A percentile compares a stretch with the other conserved stretches of the same genome.
Conservation (phyloP, 1,140 invertebrate genomes). For the Apis florea region DNA sequence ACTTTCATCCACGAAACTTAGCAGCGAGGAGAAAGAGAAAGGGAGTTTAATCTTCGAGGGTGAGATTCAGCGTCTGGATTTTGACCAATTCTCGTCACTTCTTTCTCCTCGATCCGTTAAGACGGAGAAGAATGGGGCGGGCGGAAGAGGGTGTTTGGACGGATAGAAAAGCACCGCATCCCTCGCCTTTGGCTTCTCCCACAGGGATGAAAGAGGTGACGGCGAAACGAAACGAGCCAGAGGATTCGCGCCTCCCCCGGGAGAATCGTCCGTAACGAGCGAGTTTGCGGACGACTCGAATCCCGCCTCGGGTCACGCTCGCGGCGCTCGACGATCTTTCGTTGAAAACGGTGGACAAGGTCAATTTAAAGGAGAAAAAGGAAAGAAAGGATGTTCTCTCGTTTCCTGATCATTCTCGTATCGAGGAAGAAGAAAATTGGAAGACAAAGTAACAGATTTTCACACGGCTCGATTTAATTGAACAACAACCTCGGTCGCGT, state of each 20-base stretch:
- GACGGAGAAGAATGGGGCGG: slow-evolving; percentile 9
- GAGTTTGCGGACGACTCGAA: background rate
- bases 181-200: background rate
- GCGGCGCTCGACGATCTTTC: background rate
- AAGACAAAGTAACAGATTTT: too few species aligned
- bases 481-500: too few species aligned
- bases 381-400: too few species aligned
- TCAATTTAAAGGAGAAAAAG: too few species aligned
- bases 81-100: slow-evolving; percentile 36
- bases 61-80: slow-evolving; percentile 49
- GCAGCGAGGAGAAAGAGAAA: slow-evolving; percentile 18
- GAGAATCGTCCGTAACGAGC: background rate
- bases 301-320: slow-evolving; percentile 2
- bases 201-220: slow-evolving; percentile 8
- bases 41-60: slow-evolving; percentile 54
- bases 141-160: too few species aligned
- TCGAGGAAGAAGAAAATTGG: too few species aligned
- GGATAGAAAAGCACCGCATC: background rate
- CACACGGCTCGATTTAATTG: too few species aligned
- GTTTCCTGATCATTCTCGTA: too few species aligned
- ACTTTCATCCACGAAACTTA: background rate
- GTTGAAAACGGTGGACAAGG: background rate
- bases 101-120: background rate
- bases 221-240: background rate
- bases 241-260: background rate